A percentile compares a stretch with the other conserved stretches of the same genome.
Conservation (phyloP, 2,113 vertebrate genomes). For the Pterocles gutturalis region DNA sequence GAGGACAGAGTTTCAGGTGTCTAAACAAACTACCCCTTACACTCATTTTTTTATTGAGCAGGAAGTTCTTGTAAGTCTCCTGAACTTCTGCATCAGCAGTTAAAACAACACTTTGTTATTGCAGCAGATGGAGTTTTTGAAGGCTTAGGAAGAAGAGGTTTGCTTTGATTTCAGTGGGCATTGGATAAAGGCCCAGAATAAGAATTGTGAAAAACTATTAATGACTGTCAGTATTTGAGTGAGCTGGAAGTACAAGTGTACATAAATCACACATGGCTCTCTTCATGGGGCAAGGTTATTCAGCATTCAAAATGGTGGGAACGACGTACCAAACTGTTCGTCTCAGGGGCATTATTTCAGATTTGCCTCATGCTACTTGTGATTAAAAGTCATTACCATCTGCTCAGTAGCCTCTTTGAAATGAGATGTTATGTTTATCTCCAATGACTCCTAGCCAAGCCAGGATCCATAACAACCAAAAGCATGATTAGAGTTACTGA, state of each 20-base stretch:
- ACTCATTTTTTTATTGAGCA: not conserved
- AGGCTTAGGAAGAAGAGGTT: slow-evolving; percentile 16
- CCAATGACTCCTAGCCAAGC: not conserved
- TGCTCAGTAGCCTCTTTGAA: slow-evolving; percentile 60
- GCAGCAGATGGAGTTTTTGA: slow-evolving; percentile 51
- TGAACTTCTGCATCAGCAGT: not conserved
- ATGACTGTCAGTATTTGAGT: not conserved
- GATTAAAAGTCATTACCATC: slow-evolving; percentile 70
- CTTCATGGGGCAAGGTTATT: slow-evolving; percentile 22
- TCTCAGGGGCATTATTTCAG: slow-evolving; percentile 37
- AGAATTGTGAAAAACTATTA: slow-evolving; percentile 29
- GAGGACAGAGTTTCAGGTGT: not conserved
- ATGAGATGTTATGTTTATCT: slow-evolving; percentile 60
- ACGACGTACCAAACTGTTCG: slow-evolving; percentile 18
- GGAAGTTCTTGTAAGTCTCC: not conserved
- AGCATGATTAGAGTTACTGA: slow-evolving; percentile 12
- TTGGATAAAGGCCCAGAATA: not conserved
- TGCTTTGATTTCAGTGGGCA: slow-evolving; percentile 23
- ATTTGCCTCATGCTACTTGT: slow-evolving; percentile 47
- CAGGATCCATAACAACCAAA: slow-evolving; percentile 21
- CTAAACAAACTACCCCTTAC: not conserved
- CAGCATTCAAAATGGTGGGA: slow-evolving; percentile 30
- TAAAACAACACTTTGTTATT: slow-evolving; percentile 9
- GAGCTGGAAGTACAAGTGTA: not conserved
- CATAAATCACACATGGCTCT: not conserved